phyloP scores from a whole-genome alignment of 2,888 invertebrate genomes.

The Chrysomela aeneicollis region DNA sequence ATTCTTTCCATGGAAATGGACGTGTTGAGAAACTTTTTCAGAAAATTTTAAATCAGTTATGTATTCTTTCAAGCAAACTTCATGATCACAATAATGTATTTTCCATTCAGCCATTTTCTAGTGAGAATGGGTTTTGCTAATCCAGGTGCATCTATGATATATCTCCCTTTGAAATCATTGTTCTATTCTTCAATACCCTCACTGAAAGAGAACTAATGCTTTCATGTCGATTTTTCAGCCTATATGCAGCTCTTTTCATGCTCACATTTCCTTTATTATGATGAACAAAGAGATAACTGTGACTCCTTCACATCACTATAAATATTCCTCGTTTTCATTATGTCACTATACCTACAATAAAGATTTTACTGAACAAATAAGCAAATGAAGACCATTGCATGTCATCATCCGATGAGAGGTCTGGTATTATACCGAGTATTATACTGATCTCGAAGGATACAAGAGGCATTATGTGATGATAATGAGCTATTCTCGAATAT shows the following conservation, averaged over 20 bases:
- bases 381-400: not conserved
- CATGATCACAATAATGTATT: no score
- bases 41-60: no score
- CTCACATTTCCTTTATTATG: not conserved
- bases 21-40: no score
- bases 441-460: not conserved
- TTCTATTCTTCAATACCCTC: no score
- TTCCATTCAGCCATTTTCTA: no score
- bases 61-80: no score
- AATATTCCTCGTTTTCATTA: no score
- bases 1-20: no score
- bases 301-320: not conserved
- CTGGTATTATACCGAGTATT: not conserved
- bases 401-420: not conserved
- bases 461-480: not conserved
- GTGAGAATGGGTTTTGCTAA: no score
- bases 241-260: not conserved
- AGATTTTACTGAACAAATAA: not conserved
- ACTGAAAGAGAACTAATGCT: no score
- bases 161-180: no score
- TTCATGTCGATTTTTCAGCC: not conserved
- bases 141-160: no score
- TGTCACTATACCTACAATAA: not conserved
- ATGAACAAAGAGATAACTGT: not conserved
- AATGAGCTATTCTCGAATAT: not conserved